Base-by-base conservation (phyloP, 2,113 vertebrate genomes). In the Poeciliopsis retropinna region DNA sequence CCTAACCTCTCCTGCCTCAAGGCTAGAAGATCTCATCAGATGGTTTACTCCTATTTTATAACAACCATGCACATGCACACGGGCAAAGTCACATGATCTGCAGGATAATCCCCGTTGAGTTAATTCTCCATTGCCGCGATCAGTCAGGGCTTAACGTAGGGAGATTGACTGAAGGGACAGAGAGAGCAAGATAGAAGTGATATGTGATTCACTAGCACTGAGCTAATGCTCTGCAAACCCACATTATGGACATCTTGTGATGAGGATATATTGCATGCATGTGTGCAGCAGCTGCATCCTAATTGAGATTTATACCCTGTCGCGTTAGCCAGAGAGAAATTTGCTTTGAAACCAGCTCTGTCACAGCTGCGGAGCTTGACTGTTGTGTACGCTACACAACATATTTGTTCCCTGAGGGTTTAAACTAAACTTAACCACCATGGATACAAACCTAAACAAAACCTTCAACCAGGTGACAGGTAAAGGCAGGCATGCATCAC, bases 271-370 rank as follows among this genome's bases (percentile, higher is more conserved):
- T 75, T 69, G 76, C 73, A 22, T 68, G 67, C 13, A 13, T 77
- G 73, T 70, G 69, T 84, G 72, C 72, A 79, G 80, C 79, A 87
- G 86, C 88, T 87, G 85, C 80, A 80, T 64, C 78, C 83, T 89
- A 87, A 90, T 91, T 91, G 89, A 92, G 87, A 93, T 93, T 83
- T 91, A 91, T 88, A 81, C 69, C 72, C 81, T 75, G 82, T 90
- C 74, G 63, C 82, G 80, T 86, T 76, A 77, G 81, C 60, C 28
- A 81, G 64, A 73, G 65, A 84, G 78, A 83, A 79, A 89, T 83
- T 88, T 83, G 86, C 85, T 89, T 90, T 86, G 70, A 88, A 91
- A 85, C 57, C 2, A 64, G 72, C 78, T 84, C 86, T 79, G 88
- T 91, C 89, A 83, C 84, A 89, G 78, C 85, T 76, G 85, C 83